Conservation (phyloP, 1,140 invertebrate genomes). For the Aphelenchoides besseyi region DNA sequence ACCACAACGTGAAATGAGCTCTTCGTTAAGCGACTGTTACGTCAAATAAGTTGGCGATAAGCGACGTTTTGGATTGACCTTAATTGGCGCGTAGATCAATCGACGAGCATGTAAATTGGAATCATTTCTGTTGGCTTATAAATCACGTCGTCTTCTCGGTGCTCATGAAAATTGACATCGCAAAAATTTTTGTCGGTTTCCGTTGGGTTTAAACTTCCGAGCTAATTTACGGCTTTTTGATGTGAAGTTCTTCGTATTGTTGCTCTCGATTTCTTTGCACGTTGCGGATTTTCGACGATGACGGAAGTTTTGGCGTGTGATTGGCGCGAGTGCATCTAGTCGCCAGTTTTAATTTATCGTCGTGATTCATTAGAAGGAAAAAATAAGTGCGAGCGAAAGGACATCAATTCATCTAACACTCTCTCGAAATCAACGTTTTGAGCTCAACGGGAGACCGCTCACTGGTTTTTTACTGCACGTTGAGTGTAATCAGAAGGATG, state of each 20-base stretch:
- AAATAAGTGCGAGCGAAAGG: no score
- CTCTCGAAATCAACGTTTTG: no score
- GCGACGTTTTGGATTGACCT: no score
- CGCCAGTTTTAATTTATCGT: constrained; percentile 1
- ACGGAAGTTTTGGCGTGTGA: neutral
- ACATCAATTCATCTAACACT: no score
- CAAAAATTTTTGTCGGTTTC: no score
- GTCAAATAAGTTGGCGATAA: no score
- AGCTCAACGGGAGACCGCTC: no score
- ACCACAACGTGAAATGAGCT: no score
- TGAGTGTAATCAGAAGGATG: no score
- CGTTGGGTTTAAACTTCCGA: neutral
- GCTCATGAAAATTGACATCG: no score
- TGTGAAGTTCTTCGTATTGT: neutral
- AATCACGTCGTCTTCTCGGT: constrained; percentile 10
- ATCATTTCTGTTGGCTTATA: neutral
- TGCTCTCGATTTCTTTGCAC: neutral
- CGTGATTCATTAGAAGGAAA: neutral
- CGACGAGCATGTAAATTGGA: neutral
- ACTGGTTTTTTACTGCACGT: no score
- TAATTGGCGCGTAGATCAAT: neutral
- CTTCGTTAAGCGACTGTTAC: no score
- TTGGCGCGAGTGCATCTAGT: neutral
- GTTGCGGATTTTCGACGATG: neutral
- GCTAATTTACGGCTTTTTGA: neutral